A percentile compares a stretch with the other conserved stretches of the same genome.
Conservation (phyloP, 2,888 invertebrate genomes). For the Coecobrya sp. region DNA sequence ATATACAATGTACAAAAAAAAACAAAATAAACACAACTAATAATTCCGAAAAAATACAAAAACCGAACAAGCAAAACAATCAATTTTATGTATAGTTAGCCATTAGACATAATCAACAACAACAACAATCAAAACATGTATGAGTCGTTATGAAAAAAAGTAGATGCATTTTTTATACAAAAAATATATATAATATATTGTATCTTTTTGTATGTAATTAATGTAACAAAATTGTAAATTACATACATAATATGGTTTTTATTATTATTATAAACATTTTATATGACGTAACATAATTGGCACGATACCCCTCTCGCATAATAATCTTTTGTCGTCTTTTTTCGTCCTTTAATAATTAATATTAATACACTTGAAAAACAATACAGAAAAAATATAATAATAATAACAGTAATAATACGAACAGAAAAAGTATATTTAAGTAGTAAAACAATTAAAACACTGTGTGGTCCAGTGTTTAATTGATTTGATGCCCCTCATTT, state of each 20-base stretch:
- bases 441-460: no score
- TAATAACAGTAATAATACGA: neutral
- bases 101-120: neutral
- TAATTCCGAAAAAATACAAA: no score
- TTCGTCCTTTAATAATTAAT: neutral
- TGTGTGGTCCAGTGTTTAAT: neutral
- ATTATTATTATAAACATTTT: neutral
- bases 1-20: no score
- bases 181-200: neutral
- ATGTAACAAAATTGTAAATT: neutral
- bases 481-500: neutral
- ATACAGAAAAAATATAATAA: neutral
- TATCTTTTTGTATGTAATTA: neutral
- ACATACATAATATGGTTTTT: neutral
- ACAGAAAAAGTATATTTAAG: neutral
- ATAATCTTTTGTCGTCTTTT: neutral
- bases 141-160: no score
- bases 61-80: no score
- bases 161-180: no score
- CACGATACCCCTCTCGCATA: conserved; percentile 78
- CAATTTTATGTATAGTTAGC: no score
- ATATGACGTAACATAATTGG: conserved; percentile 71
- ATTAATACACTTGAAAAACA: conserved; percentile 19
- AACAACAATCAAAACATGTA: neutral
- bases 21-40: no score